These are phyloP conservation scores for Drosophila pullipes DNA, from an alignment of 2,888 invertebrate genomes.

Conservation along the genomic window DNA sequence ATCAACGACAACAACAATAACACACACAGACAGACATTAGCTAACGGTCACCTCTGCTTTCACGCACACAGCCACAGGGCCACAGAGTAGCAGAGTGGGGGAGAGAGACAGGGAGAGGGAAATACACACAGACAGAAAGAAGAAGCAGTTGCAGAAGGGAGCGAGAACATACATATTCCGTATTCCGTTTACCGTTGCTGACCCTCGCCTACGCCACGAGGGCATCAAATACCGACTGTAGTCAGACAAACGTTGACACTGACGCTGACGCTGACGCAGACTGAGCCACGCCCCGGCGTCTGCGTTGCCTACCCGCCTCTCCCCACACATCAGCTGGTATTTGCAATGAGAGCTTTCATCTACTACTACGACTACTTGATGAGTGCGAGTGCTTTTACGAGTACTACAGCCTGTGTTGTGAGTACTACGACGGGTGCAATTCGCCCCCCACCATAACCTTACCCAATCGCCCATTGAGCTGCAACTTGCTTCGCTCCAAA, in stretches of 20 bases:
- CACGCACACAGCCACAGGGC: background rate
- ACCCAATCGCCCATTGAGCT: constrained; percentile 19
- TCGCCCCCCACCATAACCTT: constrained; percentile 12
- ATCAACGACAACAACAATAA: background rate
- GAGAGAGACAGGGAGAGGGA: background rate
- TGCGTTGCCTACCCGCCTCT: constrained; percentile 2
- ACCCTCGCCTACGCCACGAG: constrained; percentile 17
- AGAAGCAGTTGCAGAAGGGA: constrained; percentile 18
- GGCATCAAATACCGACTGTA: constrained; percentile 10
- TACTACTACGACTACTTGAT: constrained; percentile 13
- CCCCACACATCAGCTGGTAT: background rate
- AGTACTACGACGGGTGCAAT: constrained; percentile 16
- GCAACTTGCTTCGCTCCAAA: constrained; percentile 41
- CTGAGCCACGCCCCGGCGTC: constrained; percentile 33
- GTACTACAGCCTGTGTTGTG: constrained; percentile 23
- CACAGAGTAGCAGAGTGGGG: background rate
- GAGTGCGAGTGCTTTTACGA: background rate
- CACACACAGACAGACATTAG: background rate
- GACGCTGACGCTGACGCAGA: constrained; percentile 8
- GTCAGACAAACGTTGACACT: constrained; percentile 39
- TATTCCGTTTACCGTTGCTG: constrained; percentile 8
- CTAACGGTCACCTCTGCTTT: constrained; percentile 25
- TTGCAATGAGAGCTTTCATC: constrained; percentile 12
- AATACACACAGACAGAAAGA: constrained; percentile 7
- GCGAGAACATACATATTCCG: background rate